Percentiles rank a stretch among this genome's conserved stretches.
These are phyloP conservation scores for Paradoxurus hermaphroditus DNA, from an alignment of 2,113 vertebrate species.

Conservation along the genomic window DNA sequence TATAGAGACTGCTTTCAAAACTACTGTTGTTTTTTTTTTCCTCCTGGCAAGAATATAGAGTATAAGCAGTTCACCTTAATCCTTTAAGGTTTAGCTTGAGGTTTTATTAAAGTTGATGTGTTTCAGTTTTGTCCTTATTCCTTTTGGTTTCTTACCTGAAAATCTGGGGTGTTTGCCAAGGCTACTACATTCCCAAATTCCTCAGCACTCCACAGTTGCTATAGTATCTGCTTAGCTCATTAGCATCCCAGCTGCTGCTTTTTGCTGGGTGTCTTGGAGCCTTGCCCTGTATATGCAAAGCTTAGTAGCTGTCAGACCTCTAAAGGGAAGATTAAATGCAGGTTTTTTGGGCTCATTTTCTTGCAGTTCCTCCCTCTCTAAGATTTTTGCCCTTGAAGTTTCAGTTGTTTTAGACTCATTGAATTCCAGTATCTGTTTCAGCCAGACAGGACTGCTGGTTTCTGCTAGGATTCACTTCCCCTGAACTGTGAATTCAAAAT, in stretches of 20 bases:
- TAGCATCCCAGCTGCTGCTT: conserved; percentile 45
- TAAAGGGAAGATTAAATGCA: conserved; percentile 36
- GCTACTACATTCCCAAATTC: neutral
- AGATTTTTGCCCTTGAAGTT: neutral
- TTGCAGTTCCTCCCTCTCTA: neutral
- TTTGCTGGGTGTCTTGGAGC: conserved; percentile 50
- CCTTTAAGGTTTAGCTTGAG: neutral
- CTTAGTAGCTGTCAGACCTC: conserved; percentile 44
- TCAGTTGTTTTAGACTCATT: neutral
- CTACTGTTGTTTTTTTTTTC: neutral
- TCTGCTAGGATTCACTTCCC: neutral
- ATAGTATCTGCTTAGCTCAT: neutral
- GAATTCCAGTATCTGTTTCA: neutral
- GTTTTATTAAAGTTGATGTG: conserved; percentile 19
- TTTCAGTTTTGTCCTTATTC: conserved; percentile 20
- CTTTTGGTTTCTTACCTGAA: conserved; percentile 29
- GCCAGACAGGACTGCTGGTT: neutral
- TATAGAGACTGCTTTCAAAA: neutral
- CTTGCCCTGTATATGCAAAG: neutral
- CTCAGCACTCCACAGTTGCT: neutral
- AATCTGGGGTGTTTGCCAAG: neutral
- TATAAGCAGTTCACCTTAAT: neutral
- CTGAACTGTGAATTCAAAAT: neutral
- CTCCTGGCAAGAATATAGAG: neutral
- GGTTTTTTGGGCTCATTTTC: neutral